Conservation (phyloP, 2,888 invertebrate species). For the Archaeoteleia sp. region DNA sequence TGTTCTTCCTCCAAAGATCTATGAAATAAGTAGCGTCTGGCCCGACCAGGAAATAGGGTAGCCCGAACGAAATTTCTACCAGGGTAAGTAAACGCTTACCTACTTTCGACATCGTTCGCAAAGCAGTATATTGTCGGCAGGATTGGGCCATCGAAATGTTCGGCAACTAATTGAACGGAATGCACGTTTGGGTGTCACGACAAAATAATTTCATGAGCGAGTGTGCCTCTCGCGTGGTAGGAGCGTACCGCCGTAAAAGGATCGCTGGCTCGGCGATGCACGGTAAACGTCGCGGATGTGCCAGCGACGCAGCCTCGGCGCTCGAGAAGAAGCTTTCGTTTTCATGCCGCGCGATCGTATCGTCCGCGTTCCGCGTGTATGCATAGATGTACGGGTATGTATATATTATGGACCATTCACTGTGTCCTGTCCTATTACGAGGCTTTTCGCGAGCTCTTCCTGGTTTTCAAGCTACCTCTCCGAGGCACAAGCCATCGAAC, state of each 20-base stretch:
- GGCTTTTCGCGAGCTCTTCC: slow-evolving; percentile 54
- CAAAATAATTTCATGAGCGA: slow-evolving; percentile 47
- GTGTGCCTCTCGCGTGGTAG: slow-evolving; percentile 41
- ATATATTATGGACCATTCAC: slow-evolving; percentile 53
- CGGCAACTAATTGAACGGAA: too few species aligned
- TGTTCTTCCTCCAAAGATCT: too few species aligned
- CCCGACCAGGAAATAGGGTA: too few species aligned
- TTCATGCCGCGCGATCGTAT: slow-evolving; percentile 55
- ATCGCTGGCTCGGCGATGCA: slow-evolving; percentile 28
- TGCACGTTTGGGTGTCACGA: too few species aligned
- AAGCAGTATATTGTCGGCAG: too few species aligned
- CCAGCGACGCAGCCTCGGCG: slow-evolving; percentile 32
- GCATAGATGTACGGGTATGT: slow-evolving; percentile 52
- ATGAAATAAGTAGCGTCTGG: too few species aligned
- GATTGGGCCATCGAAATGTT: too few species aligned
- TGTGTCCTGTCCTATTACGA: slow-evolving; percentile 54
- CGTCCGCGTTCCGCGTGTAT: slow-evolving; percentile 53
- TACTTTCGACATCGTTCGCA: too few species aligned
- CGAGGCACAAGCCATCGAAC: slow-evolving; percentile 50
- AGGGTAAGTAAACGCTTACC: too few species aligned
- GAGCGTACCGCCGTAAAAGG: slow-evolving; percentile 50
- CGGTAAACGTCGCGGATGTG: slow-evolving; percentile 40
- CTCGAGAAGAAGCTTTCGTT: slow-evolving; percentile 51
- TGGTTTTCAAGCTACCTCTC: slow-evolving; percentile 53
- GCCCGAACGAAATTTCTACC: too few species aligned